Conservation (phyloP, 2,113 vertebrate genomes). For the Papio anubis region DNA sequence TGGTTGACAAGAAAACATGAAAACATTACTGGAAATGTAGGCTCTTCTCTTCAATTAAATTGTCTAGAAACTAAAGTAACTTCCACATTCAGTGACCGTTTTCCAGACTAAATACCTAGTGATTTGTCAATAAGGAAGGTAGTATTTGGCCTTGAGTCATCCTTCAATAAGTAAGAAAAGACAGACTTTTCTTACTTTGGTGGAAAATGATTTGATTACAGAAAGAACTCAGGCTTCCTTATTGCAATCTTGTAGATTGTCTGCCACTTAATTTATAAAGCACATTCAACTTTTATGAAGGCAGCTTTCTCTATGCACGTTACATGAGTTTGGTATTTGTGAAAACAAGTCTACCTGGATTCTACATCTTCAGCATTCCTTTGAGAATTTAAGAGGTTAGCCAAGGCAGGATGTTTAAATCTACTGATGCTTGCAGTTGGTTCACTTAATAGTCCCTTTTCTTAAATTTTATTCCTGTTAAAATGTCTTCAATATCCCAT, state of each 20-base stretch:
- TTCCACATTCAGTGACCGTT: neutral
- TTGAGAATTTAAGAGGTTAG: constrained; percentile 67
- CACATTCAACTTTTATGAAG: neutral
- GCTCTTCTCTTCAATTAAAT: neutral
- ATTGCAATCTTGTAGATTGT: neutral
- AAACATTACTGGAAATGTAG: neutral
- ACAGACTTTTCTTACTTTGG: neutral
- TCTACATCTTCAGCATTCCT: constrained; percentile 66
- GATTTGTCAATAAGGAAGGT: constrained; percentile 5
- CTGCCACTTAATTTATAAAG: neutral
- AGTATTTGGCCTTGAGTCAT: neutral
- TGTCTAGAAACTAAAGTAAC: neutral
- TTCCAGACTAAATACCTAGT: neutral
- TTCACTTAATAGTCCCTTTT: constrained; percentile 71
- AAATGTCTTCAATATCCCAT: neutral
- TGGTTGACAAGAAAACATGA: neutral
- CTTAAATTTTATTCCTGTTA: constrained; percentile 64
- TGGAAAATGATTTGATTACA: neutral
- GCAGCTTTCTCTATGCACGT: constrained; percentile 23
- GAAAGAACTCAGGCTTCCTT: neutral
- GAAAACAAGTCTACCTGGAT: constrained; percentile 69
- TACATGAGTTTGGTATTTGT: constrained; percentile 56
- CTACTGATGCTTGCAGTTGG: constrained; percentile 67
- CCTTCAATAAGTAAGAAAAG: neutral
- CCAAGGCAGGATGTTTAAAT: constrained; percentile 61